phyloP scores from a whole-genome alignment of 2,888 invertebrate genomes.

The Lasioglossum calceatum region DNA sequence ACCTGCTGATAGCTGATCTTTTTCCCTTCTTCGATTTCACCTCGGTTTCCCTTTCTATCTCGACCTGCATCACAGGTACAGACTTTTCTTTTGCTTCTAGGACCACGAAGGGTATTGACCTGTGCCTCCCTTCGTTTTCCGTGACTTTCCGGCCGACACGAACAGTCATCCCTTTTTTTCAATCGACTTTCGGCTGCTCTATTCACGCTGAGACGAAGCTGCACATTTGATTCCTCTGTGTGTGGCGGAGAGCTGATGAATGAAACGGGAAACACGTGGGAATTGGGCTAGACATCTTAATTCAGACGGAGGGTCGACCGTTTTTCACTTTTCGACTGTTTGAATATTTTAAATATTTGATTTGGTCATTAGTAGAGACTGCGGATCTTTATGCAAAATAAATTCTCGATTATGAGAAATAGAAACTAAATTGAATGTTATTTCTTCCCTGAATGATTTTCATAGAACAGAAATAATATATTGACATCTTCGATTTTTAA shows the following conservation, averaged over 20 bases:
- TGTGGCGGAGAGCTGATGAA: neutral
- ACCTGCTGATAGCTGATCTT: neutral
- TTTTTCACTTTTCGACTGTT: neutral
- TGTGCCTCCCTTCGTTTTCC: neutral
- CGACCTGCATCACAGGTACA: neutral
- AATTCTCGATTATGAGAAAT: too few relatives aligned
- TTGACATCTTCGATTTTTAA: too few relatives aligned
- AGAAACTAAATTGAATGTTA: too few relatives aligned
- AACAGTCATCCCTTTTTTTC: neutral
- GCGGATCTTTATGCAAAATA: too few relatives aligned
- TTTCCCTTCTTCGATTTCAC: conserved; percentile 5
- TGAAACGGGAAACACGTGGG: neutral
- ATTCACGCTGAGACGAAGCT: neutral
- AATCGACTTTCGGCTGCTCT: neutral
- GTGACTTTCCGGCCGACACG: neutral
- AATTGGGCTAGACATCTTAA: neutral
- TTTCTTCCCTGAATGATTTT: too few relatives aligned
- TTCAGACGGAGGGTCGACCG: neutral
- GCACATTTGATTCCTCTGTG: neutral
- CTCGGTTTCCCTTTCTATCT: neutral
- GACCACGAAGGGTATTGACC: neutral
- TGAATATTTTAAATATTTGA: too few relatives aligned
- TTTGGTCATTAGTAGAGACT: too few relatives aligned
- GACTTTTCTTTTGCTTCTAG: neutral
- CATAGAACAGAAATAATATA: too few relatives aligned